phyloP scores from a whole-genome alignment of 2,888 invertebrate genomes.

The Cryptus viduatorius region DNA sequence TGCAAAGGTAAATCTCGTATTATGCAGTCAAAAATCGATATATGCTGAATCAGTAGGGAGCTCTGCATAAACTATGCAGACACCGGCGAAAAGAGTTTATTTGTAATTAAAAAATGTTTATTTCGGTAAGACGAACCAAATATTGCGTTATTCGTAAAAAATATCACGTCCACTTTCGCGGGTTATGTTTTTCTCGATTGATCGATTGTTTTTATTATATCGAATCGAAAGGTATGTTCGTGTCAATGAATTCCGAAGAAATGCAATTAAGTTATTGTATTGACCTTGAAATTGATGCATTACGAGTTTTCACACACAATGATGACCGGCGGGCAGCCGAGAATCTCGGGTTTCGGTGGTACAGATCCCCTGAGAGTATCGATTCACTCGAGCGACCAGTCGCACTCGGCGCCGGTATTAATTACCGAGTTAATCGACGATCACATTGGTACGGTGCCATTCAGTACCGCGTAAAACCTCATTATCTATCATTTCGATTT shows the following conservation, averaged over 20 bases:
- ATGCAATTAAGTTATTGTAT: background rate
- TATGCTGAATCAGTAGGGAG: too few species aligned
- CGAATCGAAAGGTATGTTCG: background rate
- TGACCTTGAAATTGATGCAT: background rate
- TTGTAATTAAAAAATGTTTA: too few species aligned
- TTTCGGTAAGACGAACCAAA: too few species aligned
- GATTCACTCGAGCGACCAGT: constrained; percentile 48
- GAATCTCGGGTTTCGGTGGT: constrained; percentile 65
- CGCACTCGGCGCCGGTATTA: constrained; percentile 62
- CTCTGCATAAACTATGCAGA: too few species aligned
- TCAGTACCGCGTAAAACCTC: constrained; percentile 47
- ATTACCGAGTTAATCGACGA: constrained; percentile 65
- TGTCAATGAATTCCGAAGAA: background rate
- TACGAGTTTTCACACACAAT: constrained; percentile 13
- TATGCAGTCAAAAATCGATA: background rate
- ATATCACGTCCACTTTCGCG: too few species aligned
- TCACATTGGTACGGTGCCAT: constrained; percentile 66
- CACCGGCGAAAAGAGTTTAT: too few species aligned
- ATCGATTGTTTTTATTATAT: background rate
- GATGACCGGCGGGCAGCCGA: constrained; percentile 18
- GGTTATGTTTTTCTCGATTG: background rate
- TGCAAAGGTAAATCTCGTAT: too few species aligned
- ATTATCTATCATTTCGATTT: background rate
- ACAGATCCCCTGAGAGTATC: constrained; percentile 58
- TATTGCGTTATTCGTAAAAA: too few species aligned